These are phyloP conservation scores for Coilia nasus DNA, from an alignment of 2,797 vertebrate genomes.

Conservation along the genomic window DNA sequence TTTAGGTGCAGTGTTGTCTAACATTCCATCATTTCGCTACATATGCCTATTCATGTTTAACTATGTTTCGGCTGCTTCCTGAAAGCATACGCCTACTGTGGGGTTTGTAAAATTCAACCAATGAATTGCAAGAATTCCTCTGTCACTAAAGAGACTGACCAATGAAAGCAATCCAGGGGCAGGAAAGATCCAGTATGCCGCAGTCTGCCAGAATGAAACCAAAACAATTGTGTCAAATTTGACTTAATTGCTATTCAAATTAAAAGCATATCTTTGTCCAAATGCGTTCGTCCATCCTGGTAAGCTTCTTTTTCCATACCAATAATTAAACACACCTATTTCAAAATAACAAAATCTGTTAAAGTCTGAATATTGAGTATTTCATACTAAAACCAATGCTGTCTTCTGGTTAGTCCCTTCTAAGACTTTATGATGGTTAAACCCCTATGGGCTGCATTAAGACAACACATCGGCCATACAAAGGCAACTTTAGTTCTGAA, in stretches of 20 bases:
- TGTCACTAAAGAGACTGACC: neutral
- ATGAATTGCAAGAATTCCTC: neutral
- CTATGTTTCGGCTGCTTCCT: neutral
- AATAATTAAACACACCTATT: too few species aligned
- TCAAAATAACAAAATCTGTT: too few species aligned
- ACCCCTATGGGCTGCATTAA: too few species aligned
- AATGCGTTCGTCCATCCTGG: too few species aligned
- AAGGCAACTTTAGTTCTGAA: too few species aligned
- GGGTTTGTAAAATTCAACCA: neutral
- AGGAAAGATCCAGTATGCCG: neutral
- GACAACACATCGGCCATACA: too few species aligned
- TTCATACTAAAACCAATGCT: too few species aligned
- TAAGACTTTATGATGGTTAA: too few species aligned
- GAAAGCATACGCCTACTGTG: neutral
- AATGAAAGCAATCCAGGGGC: neutral
- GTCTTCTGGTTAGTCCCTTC: too few species aligned
- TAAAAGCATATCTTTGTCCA: neutral
- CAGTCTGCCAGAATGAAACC: neutral
- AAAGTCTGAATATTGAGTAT: too few species aligned
- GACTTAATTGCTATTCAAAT: neutral
- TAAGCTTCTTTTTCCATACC: too few species aligned
- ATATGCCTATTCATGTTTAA: neutral
- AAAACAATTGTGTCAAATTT: neutral
- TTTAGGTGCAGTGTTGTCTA: neutral
- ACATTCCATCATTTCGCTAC: neutral